Evolutionary conservation across 2,797 vertebrate genomes (phyloP).

Genomic region (Coreius guichenoti): DNA sequence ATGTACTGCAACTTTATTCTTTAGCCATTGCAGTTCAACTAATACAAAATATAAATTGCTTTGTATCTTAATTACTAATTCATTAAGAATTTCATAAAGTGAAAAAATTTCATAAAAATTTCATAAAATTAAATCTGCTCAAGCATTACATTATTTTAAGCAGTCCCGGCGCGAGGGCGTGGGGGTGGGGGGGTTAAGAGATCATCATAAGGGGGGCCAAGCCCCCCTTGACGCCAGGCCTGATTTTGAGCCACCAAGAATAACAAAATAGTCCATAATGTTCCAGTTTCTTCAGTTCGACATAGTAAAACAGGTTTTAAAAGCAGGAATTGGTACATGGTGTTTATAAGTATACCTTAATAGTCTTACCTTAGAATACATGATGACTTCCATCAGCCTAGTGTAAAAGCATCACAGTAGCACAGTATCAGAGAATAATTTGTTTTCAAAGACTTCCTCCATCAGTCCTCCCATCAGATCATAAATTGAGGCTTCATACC

Average conservation of each 20-base stretch:
- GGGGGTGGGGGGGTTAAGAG: too few relatives aligned
- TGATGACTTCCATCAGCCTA: neutral
- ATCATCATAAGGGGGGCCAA: too few relatives aligned
- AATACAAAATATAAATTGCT: neutral
- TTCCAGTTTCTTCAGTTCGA: neutral
- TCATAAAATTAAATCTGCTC: neutral
- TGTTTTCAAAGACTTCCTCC: constrained; percentile 1
- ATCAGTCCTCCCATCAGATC: neutral
- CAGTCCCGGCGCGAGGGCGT: too few relatives aligned
- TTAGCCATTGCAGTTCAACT: neutral
- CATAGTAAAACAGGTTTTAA: neutral
- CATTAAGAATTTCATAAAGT: too few relatives aligned
- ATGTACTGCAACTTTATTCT: neutral
- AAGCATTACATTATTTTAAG: neutral
- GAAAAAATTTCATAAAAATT: too few relatives aligned
- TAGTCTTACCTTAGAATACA: neutral
- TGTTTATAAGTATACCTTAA: neutral
- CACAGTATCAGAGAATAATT: neutral
- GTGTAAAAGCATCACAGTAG: neutral
- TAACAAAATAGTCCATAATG: neutral
- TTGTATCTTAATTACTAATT: neutral
- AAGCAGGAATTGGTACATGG: neutral
- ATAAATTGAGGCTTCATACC: neutral
- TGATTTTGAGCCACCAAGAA: neutral
- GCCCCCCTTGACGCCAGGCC: too few relatives aligned